Conservation (phyloP, 2,888 invertebrate genomes). For the Phaedon cochleariae region DNA sequence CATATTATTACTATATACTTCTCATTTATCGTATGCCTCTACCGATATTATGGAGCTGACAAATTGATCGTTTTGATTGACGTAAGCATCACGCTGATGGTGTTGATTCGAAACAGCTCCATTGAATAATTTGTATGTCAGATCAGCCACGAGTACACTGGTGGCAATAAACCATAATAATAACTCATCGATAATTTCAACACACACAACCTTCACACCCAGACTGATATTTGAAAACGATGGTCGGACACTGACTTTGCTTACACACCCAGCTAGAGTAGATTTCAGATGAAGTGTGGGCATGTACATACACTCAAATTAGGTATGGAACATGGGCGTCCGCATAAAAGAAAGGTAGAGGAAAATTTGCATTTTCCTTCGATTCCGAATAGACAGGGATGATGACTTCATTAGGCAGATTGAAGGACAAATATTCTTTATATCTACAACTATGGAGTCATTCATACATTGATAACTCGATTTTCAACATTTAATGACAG, state of each 20-base stretch:
- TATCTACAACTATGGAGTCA: too few relatives aligned
- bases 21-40: background rate
- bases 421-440: too few relatives aligned
- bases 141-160: slow-evolving; percentile 13
- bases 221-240: background rate
- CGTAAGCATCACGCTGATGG: background rate
- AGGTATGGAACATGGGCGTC: background rate
- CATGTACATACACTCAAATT: too few relatives aligned
- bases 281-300: background rate
- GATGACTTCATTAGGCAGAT: too few relatives aligned
- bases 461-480: too few relatives aligned
- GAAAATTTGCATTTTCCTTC: too few relatives aligned
- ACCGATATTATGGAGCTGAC: background rate
- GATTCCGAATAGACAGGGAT: too few relatives aligned
- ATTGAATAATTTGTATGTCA: slow-evolving; percentile 16
- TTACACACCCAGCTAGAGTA: background rate
- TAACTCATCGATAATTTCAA: background rate
- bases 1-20: background rate
- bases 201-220: background rate
- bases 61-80: background rate
- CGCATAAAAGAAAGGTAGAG: background rate
- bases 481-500: too few relatives aligned
- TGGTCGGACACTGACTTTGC: background rate
- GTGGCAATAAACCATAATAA: slow-evolving; percentile 6
- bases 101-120: background rate